These are phyloP conservation scores for Lepidochitona cinerea DNA, from an alignment of 2,888 invertebrate genomes.

Conservation along the genomic window DNA sequence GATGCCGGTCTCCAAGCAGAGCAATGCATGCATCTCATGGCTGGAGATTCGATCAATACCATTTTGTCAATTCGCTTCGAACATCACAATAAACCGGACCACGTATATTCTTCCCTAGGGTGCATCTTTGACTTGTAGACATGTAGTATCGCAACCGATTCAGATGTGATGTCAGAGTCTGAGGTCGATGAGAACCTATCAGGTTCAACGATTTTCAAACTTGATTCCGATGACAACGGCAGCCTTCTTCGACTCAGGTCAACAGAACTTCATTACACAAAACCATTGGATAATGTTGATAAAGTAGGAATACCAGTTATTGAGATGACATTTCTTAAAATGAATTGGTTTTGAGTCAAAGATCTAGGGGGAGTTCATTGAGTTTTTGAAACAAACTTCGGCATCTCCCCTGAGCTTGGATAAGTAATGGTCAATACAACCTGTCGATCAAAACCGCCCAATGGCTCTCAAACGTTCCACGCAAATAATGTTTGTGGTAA, in stretches of 20 bases:
- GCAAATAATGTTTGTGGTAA: background rate
- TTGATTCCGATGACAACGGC: background rate
- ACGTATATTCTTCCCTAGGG: too few relatives aligned
- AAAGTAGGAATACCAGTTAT: background rate
- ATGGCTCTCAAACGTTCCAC: background rate
- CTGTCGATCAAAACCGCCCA: conserved; percentile 11
- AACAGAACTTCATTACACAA: background rate
- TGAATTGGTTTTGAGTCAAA: background rate
- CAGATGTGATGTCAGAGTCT: background rate
- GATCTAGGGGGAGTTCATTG: background rate
- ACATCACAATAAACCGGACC: too few relatives aligned
- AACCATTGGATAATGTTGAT: conserved; percentile 9
- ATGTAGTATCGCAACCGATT: conserved; percentile 66
- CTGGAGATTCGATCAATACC: too few relatives aligned
- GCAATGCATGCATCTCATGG: too few relatives aligned
- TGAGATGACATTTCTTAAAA: background rate
- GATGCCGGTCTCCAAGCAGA: too few relatives aligned
- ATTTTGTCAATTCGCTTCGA: too few relatives aligned
- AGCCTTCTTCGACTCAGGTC: background rate
- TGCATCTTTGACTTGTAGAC: too few relatives aligned
- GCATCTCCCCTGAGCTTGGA: background rate
- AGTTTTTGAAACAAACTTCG: background rate
- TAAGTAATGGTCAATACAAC: background rate
- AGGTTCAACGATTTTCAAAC: background rate
- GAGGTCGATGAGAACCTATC: background rate